Evolutionary conservation across 2,113 vertebrate genomes (phyloP).

Genomic region (Sinocyclocheilus anshuiensis): DNA sequence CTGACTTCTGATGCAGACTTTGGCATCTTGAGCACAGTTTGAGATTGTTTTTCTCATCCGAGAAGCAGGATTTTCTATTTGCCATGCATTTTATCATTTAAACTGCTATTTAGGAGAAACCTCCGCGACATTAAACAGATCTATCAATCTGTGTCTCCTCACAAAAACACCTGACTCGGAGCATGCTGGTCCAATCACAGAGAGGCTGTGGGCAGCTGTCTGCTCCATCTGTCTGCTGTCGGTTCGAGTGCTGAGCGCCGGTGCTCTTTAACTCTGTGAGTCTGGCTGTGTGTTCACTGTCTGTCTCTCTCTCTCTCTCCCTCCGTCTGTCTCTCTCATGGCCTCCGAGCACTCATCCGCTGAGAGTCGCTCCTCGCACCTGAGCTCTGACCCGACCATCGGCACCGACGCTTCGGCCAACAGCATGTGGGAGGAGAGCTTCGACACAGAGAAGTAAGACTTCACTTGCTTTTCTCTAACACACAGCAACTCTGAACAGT

Average conservation of each 20-base stretch:
- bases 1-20: too few relatives aligned
- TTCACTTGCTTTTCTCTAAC: too few relatives aligned
- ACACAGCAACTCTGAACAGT: too few relatives aligned
- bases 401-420: background rate
- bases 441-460: conserved; percentile 58
- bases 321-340: conserved; percentile 15
- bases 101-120: too few relatives aligned
- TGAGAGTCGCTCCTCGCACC: background rate
- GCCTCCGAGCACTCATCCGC: conserved; percentile 15
- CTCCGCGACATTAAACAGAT: too few relatives aligned
- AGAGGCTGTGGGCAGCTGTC: conserved; percentile 19
- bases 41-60: too few relatives aligned
- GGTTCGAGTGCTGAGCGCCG: conserved; percentile 1
- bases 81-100: too few relatives aligned
- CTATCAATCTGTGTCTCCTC: background rate
- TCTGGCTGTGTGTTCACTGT: background rate
- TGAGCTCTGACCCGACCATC: background rate
- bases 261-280: background rate
- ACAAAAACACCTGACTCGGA: conserved; percentile 41
- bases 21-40: too few relatives aligned
- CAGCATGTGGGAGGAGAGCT: conserved; percentile 58
- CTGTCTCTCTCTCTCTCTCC: background rate
- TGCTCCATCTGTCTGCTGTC: conserved; percentile 42
- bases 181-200: background rate
- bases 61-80: too few relatives aligned